Percentiles rank a stretch among this genome's conserved stretches.
Evolutionary conservation across 2,113 vertebrate genomes (phyloP).

Genomic region (Saiga tatarica): DNA sequence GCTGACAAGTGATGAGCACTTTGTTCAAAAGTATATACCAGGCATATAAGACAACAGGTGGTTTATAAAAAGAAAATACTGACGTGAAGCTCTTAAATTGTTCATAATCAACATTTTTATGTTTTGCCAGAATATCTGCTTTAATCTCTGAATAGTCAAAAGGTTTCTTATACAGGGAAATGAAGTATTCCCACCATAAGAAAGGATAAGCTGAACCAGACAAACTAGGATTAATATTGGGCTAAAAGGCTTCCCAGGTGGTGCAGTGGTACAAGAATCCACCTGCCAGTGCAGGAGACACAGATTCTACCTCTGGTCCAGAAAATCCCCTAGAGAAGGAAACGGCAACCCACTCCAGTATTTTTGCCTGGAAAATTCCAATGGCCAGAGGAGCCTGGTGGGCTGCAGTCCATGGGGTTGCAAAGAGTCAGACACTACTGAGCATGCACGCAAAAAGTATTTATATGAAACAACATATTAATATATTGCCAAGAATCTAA

Average conservation of each 20-base stretch:
- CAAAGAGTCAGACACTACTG: background rate
- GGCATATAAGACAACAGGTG: slow-evolving; percentile 84
- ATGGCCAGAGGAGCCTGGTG: background rate
- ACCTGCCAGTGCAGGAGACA: background rate
- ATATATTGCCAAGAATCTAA: background rate
- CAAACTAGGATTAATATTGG: background rate
- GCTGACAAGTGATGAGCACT: slow-evolving; percentile 91
- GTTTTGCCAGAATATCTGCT: slow-evolving; percentile 69
- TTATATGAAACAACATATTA: background rate
- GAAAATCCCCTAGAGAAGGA: background rate
- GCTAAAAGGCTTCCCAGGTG: background rate
- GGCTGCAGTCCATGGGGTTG: background rate
- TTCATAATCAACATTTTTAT: slow-evolving; percentile 77
- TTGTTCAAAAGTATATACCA: slow-evolving; percentile 85
- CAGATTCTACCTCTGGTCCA: background rate
- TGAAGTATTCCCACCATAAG: slow-evolving; percentile 10
- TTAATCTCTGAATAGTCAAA: slow-evolving; percentile 63
- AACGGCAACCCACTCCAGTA: background rate
- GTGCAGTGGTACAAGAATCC: background rate
- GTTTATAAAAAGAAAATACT: slow-evolving; percentile 84
- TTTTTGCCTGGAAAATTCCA: background rate
- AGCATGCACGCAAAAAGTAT: background rate
- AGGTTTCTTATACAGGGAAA: slow-evolving; percentile 59
- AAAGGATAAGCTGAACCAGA: background rate
- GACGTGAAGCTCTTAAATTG: slow-evolving; percentile 79